These are phyloP conservation scores for Otis tarda DNA, from an alignment of 2,113 vertebrate genomes.

Conservation along the genomic window DNA sequence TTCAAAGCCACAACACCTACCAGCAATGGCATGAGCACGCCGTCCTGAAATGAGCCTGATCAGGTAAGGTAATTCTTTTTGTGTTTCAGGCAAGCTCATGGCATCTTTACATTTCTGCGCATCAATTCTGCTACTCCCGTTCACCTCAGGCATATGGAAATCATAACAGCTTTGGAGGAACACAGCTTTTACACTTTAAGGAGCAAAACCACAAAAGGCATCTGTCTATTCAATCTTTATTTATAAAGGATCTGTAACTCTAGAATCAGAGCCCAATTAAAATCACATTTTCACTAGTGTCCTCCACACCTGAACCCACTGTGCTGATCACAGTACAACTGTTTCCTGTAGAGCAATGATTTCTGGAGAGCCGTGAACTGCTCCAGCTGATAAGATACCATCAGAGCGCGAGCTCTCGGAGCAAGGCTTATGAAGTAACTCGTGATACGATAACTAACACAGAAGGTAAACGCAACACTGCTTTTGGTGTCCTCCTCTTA, in stretches of 20 bases:
- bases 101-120: not conserved
- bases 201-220: not conserved
- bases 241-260: not conserved
- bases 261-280: not conserved
- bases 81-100: not conserved
- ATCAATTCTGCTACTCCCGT: not conserved
- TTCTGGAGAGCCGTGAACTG: not conserved
- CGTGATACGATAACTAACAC: fast-evolving
- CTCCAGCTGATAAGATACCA: not conserved
- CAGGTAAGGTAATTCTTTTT: not conserved
- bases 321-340: not conserved
- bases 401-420: not conserved
- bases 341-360: not conserved
- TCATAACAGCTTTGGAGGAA: not conserved
- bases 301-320: not conserved
- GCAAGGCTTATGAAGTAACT: not conserved
- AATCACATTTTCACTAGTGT: not conserved
- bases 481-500: not conserved
- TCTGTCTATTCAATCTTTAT: not conserved
- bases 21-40: fast-evolving
- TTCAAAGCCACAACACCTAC: not conserved
- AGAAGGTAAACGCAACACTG: not conserved
- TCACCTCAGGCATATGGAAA: not conserved
- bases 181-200: not conserved
- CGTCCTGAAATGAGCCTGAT: not conserved